A percentile compares a stretch with the other conserved stretches of the same genome.
Conservation (phyloP, 1,140 invertebrate genomes). For the Microplitis demolitor region DNA sequence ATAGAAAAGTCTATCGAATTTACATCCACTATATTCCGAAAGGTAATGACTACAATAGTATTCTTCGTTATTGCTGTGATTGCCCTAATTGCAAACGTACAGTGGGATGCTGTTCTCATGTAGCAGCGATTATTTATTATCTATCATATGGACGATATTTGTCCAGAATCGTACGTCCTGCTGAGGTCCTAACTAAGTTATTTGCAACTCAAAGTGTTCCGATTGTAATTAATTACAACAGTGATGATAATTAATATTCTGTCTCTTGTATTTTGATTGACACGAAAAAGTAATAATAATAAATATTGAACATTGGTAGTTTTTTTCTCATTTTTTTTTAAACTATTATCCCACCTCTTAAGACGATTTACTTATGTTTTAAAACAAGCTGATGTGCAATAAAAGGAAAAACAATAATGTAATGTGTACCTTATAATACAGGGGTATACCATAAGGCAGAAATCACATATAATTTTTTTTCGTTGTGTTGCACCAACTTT, state of each 20-base stretch:
- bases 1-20: slow-evolving; percentile 26
- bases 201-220: slow-evolving; percentile 23
- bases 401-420: too few species aligned
- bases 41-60: slow-evolving; percentile 20
- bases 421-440: too few species aligned
- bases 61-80: slow-evolving; percentile 27
- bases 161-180: slow-evolving; percentile 28
- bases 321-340: too few species aligned
- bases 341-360: too few species aligned
- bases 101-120: slow-evolving; percentile 28
- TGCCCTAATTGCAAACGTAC: slow-evolving; percentile 29
- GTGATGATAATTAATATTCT: slow-evolving; percentile 26
- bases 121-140: slow-evolving; percentile 35
- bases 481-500: too few species aligned
- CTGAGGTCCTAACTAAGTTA: slow-evolving; percentile 24
- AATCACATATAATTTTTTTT: too few species aligned
- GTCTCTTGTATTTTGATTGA: too few species aligned
- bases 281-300: too few species aligned
- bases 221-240: slow-evolving; percentile 29
- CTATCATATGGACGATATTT: slow-evolving; percentile 28
- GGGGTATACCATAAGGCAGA: too few species aligned
- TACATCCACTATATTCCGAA: slow-evolving; percentile 33
- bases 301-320: too few species aligned
- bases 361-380: too few species aligned
- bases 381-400: too few species aligned